Percentiles rank a stretch among this genome's conserved stretches.
These are phyloP conservation scores for Drosophila dunni DNA, from an alignment of 1,140 invertebrate species.

Conservation along the genomic window DNA sequence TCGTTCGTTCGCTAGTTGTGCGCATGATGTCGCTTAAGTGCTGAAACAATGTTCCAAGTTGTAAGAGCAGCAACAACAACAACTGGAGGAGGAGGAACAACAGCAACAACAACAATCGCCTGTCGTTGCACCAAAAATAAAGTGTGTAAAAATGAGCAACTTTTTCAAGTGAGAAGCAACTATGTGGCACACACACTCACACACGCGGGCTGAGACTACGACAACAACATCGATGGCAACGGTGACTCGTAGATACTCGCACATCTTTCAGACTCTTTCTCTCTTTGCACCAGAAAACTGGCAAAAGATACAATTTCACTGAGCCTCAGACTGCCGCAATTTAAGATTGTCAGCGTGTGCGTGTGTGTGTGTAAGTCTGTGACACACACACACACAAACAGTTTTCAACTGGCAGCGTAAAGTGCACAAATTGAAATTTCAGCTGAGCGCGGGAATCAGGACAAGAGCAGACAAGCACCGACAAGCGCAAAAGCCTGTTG, in stretches of 20 bases:
- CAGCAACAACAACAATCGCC: slow-evolving; percentile 61
- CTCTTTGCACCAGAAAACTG: slow-evolving; percentile 46
- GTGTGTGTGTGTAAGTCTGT: slow-evolving; percentile 29
- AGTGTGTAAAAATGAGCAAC: slow-evolving; percentile 82
- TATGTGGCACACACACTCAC: slow-evolving; percentile 51
- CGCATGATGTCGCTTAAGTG: slow-evolving; percentile 80
- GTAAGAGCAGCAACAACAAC: slow-evolving; percentile 74
- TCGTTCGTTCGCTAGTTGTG: slow-evolving; percentile 54
- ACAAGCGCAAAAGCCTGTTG: not conserved
- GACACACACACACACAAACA: slow-evolving; percentile 40
- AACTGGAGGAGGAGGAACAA: slow-evolving; percentile 29
- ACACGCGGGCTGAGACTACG: slow-evolving; percentile 30
- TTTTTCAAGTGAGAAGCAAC: slow-evolving; percentile 82
- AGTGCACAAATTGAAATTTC: slow-evolving; percentile 79
- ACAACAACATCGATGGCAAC: slow-evolving; percentile 33
- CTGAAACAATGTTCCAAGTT: slow-evolving; percentile 82
- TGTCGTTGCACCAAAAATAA: slow-evolving; percentile 76
- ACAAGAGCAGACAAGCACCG: slow-evolving; percentile 37
- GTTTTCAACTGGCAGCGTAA: slow-evolving; percentile 67
- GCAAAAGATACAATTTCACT: slow-evolving; percentile 68
- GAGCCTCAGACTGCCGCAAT: slow-evolving; percentile 27
- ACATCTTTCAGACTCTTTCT: slow-evolving; percentile 18
- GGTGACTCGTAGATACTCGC: slow-evolving; percentile 60
- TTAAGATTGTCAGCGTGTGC: not conserved
- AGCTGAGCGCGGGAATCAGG: slow-evolving; percentile 70